phyloP scores from a whole-genome alignment of 2,113 vertebrate genomes.

The Bettongia penicillata region DNA sequence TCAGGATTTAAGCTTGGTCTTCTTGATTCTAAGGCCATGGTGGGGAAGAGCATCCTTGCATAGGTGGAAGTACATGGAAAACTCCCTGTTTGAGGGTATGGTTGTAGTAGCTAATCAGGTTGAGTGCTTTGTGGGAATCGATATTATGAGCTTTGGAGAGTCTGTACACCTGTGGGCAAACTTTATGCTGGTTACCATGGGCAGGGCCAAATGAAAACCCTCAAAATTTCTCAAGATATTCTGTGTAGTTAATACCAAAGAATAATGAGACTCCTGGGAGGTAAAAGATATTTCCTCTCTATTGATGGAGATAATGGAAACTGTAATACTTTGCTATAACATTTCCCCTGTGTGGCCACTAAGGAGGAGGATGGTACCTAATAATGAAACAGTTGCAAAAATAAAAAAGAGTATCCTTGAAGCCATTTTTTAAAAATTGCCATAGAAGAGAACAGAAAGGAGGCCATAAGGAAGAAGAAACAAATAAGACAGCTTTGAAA shows the following conservation, averaged over 20 bases:
- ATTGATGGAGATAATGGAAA: neutral
- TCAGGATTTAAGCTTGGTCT: neutral
- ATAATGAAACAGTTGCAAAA: neutral
- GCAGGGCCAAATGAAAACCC: neutral
- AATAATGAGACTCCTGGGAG: neutral
- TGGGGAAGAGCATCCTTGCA: neutral
- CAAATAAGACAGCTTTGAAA: neutral
- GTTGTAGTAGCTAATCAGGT: neutral
- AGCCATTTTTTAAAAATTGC: neutral
- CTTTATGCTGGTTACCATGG: neutral
- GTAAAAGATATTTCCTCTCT: neutral
- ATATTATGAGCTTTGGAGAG: neutral
- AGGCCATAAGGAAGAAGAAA: neutral
- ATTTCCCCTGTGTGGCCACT: neutral
- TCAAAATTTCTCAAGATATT: neutral
- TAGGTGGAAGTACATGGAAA: neutral
- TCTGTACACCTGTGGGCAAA: neutral
- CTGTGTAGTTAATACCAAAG: neutral
- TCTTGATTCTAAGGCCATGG: neutral
- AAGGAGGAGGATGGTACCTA: neutral
- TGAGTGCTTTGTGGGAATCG: neutral
- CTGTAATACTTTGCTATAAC: neutral
- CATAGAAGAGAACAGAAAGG: neutral
- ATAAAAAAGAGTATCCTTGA: neutral
- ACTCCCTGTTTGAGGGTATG: neutral